Evolutionary conservation across 2,888 invertebrate genomes (phyloP).

Genomic region (Latrodectus hesperus): DNA sequence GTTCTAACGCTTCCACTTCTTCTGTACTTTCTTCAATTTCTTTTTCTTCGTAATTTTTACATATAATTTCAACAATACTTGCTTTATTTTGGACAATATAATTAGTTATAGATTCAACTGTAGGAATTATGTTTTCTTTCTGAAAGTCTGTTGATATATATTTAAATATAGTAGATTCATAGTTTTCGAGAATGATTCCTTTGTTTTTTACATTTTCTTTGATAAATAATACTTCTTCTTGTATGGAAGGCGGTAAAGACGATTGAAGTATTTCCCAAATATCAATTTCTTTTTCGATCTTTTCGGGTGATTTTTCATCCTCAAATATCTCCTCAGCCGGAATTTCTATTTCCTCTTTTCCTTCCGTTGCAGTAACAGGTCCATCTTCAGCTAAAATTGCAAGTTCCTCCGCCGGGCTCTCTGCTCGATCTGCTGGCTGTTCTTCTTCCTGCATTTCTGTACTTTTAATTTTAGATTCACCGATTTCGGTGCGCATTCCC

Average conservation of each 20-base stretch:
- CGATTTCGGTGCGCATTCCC: constrained; percentile 58
- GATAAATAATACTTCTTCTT: constrained; percentile 20
- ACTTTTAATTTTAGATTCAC: constrained; percentile 31
- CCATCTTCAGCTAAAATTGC: constrained; percentile 11
- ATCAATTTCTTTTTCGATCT: not conserved
- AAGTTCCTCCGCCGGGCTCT: constrained; percentile 16
- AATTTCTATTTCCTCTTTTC: constrained; percentile 3
- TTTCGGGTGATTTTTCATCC: constrained; percentile 15
- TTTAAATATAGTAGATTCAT: constrained; percentile 28
- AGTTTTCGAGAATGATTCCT: not conserved
- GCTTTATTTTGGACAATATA: constrained; percentile 12
- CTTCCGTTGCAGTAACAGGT: not conserved
- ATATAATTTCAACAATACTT: constrained; percentile 3
- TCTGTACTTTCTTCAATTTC: constrained; percentile 6
- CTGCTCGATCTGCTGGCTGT: not conserved
- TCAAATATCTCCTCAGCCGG: constrained; percentile 8
- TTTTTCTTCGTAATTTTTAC: not conserved
- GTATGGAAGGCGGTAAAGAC: not conserved
- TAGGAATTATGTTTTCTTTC: not conserved
- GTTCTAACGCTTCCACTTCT: not conserved
- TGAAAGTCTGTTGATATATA: not conserved
- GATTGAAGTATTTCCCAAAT: not conserved
- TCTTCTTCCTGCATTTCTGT: not conserved
- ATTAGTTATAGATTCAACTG: not conserved
- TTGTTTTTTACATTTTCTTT: constrained; percentile 14